Conservation (phyloP, 2,113 vertebrate species). For the Reinhardtius hippoglossoides region DNA sequence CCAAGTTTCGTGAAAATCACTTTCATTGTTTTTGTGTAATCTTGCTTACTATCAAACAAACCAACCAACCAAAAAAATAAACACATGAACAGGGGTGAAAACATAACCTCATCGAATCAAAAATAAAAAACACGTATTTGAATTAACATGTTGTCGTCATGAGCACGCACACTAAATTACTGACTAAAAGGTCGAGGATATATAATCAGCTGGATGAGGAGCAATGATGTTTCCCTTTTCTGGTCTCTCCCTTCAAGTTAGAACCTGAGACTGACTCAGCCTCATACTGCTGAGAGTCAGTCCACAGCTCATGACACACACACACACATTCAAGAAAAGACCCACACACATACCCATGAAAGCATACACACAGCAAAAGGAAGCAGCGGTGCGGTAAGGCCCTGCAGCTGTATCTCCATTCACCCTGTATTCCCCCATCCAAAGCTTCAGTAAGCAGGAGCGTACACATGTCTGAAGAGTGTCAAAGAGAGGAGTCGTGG, state of each 20-base stretch:
- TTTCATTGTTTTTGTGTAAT: background rate
- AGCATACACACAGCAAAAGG: slow-evolving; percentile 28
- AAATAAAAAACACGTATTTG: no score
- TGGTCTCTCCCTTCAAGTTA: background rate
- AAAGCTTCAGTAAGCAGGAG: slow-evolving; percentile 35
- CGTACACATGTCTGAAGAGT: slow-evolving; percentile 21
- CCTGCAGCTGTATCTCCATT: slow-evolving; percentile 62
- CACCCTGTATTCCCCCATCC: slow-evolving; percentile 43
- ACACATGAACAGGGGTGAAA: no score
- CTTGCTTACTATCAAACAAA: background rate
- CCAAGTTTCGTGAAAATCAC: background rate
- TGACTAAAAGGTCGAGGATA: background rate
- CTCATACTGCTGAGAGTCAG: slow-evolving; percentile 40
- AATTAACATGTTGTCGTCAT: no score
- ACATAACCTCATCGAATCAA: no score
- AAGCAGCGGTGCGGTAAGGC: slow-evolving; percentile 50
- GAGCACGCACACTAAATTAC: background rate
- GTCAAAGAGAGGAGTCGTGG: slow-evolving; percentile 11
- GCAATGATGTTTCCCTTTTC: background rate
- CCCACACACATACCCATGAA: background rate
- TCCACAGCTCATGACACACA: slow-evolving; percentile 37
- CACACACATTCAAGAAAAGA: slow-evolving; percentile 16
- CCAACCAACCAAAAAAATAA: background rate
- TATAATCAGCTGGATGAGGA: slow-evolving; percentile 4
- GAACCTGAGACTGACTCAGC: slow-evolving; percentile 35